Evolutionary conservation across 2,888 invertebrate genomes (phyloP), one percentile per base, ranked within the genome.

Genomic region (Neoaliturus tenellus): DNA sequence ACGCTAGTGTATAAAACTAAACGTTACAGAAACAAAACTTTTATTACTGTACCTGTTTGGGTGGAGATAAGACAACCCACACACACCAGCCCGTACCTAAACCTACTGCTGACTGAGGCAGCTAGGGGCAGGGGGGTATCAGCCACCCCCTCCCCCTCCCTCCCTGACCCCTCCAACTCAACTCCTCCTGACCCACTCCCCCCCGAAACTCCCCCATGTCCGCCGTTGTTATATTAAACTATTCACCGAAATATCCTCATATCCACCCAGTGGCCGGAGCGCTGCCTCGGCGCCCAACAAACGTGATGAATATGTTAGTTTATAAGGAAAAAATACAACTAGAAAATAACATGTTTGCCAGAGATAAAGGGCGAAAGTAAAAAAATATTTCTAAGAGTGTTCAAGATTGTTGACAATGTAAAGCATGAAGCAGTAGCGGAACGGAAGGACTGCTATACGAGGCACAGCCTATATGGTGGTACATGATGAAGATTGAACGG

Each of bases 191-290:
- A 51, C 51, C 51, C 51, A 51, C 62, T 0, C 55, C 25, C 55
- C 55, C 25, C 55, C 20, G 20, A 55, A 55, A 20, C 55, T 55
- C 23, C 55, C n/a, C 55, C 55, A 55, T 55, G 55, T 62, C 62
- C 25, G 28, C 23, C 10, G 48, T 48, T 55, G 62, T 62, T 62
- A 3, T 62, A 28, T 62, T 62, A 62, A 28, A 31, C 25, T 28
- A 62, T 31, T 62, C 62, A 62, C 62, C 31, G 28, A 62, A 62
- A 62, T 62, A 62, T 62, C 31, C 62, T 28, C 62, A 51, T 51
- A 25, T 3, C 55, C 55, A 55, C 55, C 12, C 3, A 23, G 55
- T 55, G 8, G 8, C n/a, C 23, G 51, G 20, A 8, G 51, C 20
- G 23, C 23, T 51, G 20, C n/a, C n/a, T 48, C 12, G 17, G 48